Evolutionary conservation across 2,888 invertebrate species (phyloP).

Genomic region (Chrysolina haemoptera): DNA sequence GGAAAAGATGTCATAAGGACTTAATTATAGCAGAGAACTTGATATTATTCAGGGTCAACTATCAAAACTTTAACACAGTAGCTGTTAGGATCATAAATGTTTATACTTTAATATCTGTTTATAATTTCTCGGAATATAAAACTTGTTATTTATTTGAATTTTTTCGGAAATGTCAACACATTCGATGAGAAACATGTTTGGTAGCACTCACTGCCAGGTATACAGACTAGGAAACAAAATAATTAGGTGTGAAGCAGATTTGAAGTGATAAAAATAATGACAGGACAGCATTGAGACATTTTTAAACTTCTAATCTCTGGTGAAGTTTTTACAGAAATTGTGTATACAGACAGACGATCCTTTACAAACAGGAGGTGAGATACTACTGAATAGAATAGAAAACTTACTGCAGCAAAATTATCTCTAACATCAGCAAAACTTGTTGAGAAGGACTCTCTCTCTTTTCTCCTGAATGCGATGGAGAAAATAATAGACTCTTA

Average conservation of each 20-base stretch:
- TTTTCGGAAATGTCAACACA: slow-evolving; percentile 40
- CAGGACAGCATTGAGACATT: background rate
- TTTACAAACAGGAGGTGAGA: too few relatives aligned
- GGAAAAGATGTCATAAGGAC: slow-evolving; percentile 27
- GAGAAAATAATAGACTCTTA: too few relatives aligned
- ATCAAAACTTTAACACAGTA: slow-evolving; percentile 42
- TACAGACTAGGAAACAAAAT: background rate
- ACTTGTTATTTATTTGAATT: slow-evolving; percentile 39
- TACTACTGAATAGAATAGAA: too few relatives aligned
- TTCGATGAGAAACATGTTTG: slow-evolving; percentile 15
- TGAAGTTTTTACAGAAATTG: too few relatives aligned
- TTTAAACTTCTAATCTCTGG: background rate
- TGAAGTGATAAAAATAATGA: background rate
- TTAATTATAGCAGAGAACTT: slow-evolving; percentile 33
- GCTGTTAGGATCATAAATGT: slow-evolving; percentile 25
- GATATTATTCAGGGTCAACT: slow-evolving; percentile 40
- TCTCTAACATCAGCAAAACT: too few relatives aligned
- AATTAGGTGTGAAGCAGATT: background rate
- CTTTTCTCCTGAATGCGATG: too few relatives aligned
- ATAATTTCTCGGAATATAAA: slow-evolving; percentile 38
- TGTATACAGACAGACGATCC: too few relatives aligned
- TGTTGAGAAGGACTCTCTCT: too few relatives aligned
- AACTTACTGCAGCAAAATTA: too few relatives aligned
- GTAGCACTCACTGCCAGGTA: background rate
- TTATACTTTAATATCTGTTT: slow-evolving; percentile 19